A percentile compares a stretch with the other conserved stretches of the same genome.
Conservation (phyloP, 2,113 vertebrate genomes). For the Cephalopterus ornatus region DNA sequence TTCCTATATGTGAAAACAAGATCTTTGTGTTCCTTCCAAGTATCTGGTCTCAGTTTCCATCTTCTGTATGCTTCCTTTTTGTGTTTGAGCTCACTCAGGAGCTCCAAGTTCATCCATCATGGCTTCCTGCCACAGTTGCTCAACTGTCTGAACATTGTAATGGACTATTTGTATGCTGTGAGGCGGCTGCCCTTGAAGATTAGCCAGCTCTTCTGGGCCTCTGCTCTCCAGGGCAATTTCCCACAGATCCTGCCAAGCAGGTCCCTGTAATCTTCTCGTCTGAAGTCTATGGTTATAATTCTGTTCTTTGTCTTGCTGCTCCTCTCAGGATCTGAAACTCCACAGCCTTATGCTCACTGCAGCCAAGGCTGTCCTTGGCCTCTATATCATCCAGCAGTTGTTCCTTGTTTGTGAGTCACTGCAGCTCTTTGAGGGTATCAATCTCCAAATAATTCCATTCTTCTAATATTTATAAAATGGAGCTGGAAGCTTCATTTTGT, state of each 20-base stretch:
- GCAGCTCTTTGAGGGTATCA: neutral
- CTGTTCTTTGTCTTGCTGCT: constrained; percentile 1
- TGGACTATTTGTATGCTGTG: neutral
- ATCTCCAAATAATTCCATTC: neutral
- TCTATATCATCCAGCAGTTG: neutral
- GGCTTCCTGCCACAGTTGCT: constrained; percentile 1
- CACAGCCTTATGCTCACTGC: neutral
- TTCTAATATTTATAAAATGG: neutral
- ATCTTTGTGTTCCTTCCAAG: neutral
- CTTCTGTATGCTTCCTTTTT: neutral
- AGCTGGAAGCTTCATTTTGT: neutral
- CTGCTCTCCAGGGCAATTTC: constrained; percentile 37
- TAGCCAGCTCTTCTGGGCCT: neutral
- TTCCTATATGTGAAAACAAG: neutral
- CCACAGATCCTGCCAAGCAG: constrained; percentile 31
- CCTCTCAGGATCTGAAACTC: constrained; percentile 6
- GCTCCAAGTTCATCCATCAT: neutral
- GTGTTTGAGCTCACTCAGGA: neutral
- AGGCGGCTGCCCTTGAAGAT: constrained; percentile 2
- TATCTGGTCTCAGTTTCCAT: neutral
- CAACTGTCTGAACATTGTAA: neutral
- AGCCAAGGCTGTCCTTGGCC: neutral
- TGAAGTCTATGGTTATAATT: neutral
- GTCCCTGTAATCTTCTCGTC: constrained; percentile 17
- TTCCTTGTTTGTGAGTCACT: neutral